These are phyloP conservation scores for Anisognathus igniventris DNA, from an alignment of 2,797 vertebrate genomes.

Conservation along the genomic window DNA sequence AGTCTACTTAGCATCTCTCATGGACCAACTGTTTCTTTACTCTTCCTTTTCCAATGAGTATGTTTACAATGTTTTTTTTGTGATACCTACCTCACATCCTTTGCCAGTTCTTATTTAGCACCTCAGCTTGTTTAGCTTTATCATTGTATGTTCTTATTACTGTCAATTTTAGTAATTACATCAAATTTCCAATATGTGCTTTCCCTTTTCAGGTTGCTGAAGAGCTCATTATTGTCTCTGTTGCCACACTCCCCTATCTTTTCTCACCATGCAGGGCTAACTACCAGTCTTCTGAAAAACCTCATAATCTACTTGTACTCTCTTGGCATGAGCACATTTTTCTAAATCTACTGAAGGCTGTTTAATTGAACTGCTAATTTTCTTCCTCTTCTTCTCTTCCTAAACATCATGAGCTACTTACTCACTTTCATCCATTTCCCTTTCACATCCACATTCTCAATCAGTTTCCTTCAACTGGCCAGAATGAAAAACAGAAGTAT, in stretches of 20 bases:
- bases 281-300: not conserved
- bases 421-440: not conserved
- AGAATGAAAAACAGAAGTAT: not conserved
- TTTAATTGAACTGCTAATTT: not conserved
- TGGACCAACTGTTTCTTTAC: not conserved
- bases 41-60: not conserved
- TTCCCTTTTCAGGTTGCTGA: not conserved
- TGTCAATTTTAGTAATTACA: not conserved
- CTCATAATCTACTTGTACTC: not conserved
- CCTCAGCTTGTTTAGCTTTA: not conserved
- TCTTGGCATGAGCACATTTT: not conserved
- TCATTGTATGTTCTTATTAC: not conserved
- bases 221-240: not conserved
- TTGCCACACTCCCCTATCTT: not conserved
- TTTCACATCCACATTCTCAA: not conserved
- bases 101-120: not conserved
- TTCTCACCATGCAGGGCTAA: not conserved
- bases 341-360: not conserved
- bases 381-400: not conserved
- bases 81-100: not conserved
- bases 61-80: not conserved
- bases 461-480: not conserved
- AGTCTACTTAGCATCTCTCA: not conserved
- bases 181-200: not conserved
- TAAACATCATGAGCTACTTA: not conserved